A percentile compares a stretch with the other conserved stretches of the same genome.
phyloP scores from a whole-genome alignment of 1,140 invertebrate species.

The Pogonomyrmex barbatus region DNA sequence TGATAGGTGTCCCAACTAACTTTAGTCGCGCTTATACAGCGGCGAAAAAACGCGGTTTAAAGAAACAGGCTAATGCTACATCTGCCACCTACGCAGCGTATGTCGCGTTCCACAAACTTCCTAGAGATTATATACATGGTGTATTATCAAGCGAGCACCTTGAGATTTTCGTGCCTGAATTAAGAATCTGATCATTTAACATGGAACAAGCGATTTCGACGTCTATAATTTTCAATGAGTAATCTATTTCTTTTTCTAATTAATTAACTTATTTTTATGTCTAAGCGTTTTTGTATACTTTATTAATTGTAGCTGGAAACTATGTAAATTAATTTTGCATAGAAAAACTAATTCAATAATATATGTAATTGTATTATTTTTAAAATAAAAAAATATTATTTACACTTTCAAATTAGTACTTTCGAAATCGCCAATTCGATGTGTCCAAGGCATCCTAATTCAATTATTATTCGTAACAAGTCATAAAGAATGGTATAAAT shows the following conservation, averaged over 20 bases:
- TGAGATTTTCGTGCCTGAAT: slow-evolving; percentile 51
- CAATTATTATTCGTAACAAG: slow-evolving; percentile 38
- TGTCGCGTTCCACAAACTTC: slow-evolving; percentile 56
- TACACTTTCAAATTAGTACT: background rate
- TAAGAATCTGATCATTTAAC: background rate
- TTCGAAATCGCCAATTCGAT: slow-evolving; percentile 37
- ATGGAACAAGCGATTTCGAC: background rate
- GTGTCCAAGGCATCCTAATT: slow-evolving; percentile 33
- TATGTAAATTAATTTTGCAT: background rate
- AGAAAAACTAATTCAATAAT: background rate
- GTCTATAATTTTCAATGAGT: background rate
- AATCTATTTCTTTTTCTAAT: background rate
- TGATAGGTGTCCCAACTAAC: slow-evolving; percentile 45
- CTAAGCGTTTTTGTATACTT: background rate
- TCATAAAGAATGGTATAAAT: slow-evolving; percentile 55
- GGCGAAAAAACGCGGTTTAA: slow-evolving; percentile 57
- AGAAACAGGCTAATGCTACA: slow-evolving; percentile 65
- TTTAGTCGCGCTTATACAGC: slow-evolving; percentile 63
- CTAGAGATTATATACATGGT: slow-evolving; percentile 68
- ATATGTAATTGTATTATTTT: slow-evolving; percentile 7
- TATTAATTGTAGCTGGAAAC: slow-evolving; percentile 8
- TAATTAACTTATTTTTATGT: too few species aligned
- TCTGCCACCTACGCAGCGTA: slow-evolving; percentile 35
- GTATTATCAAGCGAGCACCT: slow-evolving; percentile 43
- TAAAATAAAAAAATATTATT: background rate